These are phyloP conservation scores for Cyclophora punctaria DNA, from an alignment of 2,888 invertebrate genomes.

Conservation along the genomic window DNA sequence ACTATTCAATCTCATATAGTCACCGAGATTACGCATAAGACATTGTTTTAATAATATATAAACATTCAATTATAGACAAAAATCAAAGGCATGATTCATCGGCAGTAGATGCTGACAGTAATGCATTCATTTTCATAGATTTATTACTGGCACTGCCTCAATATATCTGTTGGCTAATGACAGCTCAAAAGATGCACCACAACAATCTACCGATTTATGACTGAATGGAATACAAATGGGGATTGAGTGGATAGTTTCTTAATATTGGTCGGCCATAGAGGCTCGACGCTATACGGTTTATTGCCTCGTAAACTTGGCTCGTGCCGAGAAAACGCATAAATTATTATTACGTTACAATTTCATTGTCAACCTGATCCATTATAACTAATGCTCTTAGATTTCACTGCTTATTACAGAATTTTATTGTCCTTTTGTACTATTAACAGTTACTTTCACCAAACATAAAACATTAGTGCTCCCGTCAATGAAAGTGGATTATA, in stretches of 20 bases:
- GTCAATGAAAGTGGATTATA: slow-evolving; percentile 18
- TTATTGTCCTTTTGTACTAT: slow-evolving; percentile 13
- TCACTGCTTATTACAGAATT: slow-evolving; percentile 12
- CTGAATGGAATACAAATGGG: slow-evolving; percentile 52
- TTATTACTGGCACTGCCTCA: slow-evolving; percentile 9
- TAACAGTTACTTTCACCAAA: slow-evolving; percentile 9
- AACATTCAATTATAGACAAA: slow-evolving; percentile 15
- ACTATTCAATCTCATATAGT: too few species aligned
- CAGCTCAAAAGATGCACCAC: slow-evolving; percentile 21
- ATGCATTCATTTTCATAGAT: slow-evolving; percentile 14
- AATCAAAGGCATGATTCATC: slow-evolving; percentile 14
- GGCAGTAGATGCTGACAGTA: slow-evolving; percentile 8
- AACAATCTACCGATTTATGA: slow-evolving; percentile 53
- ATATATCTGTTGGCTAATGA: slow-evolving; percentile 20
- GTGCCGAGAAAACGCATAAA: slow-evolving; percentile 58
- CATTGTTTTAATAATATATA: slow-evolving; percentile 1
- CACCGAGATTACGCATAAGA: too few species aligned
- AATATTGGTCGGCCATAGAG: slow-evolving; percentile 55
- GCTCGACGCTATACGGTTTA: slow-evolving; percentile 54
- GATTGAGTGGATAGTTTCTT: slow-evolving; percentile 39
- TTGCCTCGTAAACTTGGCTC: slow-evolving; percentile 58
- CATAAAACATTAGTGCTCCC: slow-evolving; percentile 10
- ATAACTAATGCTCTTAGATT: slow-evolving; percentile 18
- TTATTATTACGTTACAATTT: slow-evolving; percentile 58
- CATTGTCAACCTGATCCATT: slow-evolving; percentile 35